A percentile compares a stretch with the other conserved stretches of the same genome.
Evolutionary conservation across 2,113 vertebrate species (phyloP).

Genomic region (Thymallus thymallus): DNA sequence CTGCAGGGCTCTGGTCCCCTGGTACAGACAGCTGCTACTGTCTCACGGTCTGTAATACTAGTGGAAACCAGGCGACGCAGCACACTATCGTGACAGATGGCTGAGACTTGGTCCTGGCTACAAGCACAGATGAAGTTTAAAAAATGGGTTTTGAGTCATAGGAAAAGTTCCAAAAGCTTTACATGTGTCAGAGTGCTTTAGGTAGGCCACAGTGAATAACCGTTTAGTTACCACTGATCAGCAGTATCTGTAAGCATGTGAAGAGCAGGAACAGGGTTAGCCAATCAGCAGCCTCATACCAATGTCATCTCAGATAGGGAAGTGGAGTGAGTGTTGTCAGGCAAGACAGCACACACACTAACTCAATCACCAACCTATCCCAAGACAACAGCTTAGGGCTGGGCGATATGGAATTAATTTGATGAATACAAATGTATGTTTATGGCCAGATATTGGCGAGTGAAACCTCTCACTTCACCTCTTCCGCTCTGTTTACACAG

Average conservation of each 20-base stretch:
- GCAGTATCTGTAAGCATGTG: background rate
- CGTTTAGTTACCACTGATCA: background rate
- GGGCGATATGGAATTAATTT: too few relatives aligned
- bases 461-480: too few relatives aligned
- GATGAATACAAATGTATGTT: too few relatives aligned
- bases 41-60: conserved; percentile 10
- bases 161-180: too few relatives aligned
- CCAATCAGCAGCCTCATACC: background rate
- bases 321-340: background rate
- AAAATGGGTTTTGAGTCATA: too few relatives aligned
- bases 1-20: conserved; percentile 59
- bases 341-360: background rate
- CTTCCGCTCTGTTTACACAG: too few relatives aligned
- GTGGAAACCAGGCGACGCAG: too few relatives aligned
- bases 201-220: background rate
- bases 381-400: background rate
- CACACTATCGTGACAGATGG: too few relatives aligned
- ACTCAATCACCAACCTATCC: conserved; percentile 8
- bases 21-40: conserved; percentile 39
- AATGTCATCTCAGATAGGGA: background rate
- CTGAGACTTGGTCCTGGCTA: too few relatives aligned
- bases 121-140: too few relatives aligned
- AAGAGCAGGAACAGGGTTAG: background rate
- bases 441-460: too few relatives aligned
- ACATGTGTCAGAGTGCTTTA: too few relatives aligned